Conservation (phyloP, 2,797 vertebrate genomes). For the Crocidura indochinensis region DNA sequence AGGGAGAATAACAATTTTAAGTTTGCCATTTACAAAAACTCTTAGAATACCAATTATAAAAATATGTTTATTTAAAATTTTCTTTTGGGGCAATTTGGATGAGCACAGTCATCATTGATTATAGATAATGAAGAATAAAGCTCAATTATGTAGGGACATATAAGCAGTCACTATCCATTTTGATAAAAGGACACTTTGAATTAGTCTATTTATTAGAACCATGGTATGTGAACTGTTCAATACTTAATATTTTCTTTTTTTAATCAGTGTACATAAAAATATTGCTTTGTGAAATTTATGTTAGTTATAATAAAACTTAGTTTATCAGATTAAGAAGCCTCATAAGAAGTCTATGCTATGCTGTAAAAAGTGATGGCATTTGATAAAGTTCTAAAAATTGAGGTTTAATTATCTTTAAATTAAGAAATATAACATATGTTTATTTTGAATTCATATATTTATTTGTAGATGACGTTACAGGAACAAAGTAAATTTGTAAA, state of each 20-base stretch:
- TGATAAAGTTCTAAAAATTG: not conserved
- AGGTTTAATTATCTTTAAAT: not conserved
- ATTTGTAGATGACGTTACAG: slow-evolving; percentile 5
- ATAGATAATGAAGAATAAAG: not conserved
- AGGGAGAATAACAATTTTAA: not conserved
- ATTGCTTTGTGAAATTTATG: not conserved
- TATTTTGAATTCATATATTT: not conserved
- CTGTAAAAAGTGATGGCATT: not conserved
- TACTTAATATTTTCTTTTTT: not conserved
- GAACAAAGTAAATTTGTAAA: slow-evolving; percentile 26
- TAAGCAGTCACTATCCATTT: no score
- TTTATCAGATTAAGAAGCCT: not conserved
- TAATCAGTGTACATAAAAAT: not conserved
- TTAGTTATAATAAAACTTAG: slow-evolving; percentile 4
- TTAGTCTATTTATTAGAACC: not conserved
- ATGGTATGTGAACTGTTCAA: not conserved
- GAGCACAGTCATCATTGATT: not conserved
- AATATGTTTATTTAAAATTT: not conserved
- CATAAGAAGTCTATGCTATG: not conserved
- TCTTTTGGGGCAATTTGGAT: not conserved
- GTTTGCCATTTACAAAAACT: not conserved
- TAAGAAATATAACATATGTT: not conserved
- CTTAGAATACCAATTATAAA: slow-evolving; percentile 9
- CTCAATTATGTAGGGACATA: not conserved
- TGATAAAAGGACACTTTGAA: not conserved